Evolutionary conservation across 2,797 vertebrate genomes (phyloP).

Genomic region (Cheirogaleus major): DNA sequence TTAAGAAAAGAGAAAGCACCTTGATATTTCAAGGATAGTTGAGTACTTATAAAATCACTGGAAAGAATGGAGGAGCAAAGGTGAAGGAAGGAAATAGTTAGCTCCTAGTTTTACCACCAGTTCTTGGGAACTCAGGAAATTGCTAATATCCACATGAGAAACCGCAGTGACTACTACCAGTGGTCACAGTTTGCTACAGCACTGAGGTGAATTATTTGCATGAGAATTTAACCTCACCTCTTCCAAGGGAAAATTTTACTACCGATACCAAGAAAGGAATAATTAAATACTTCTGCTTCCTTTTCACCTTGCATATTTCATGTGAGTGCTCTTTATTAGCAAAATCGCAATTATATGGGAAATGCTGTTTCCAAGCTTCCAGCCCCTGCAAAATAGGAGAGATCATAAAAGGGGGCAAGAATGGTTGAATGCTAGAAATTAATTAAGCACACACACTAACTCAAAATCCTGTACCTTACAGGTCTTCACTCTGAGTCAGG

Average conservation of each 20-base stretch:
- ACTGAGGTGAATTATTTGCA: neutral
- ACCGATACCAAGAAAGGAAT: neutral
- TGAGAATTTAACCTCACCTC: neutral
- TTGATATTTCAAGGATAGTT: neutral
- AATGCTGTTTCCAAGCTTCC: neutral
- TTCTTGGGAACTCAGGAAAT: neutral
- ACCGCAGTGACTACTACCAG: neutral
- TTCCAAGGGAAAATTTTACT: neutral
- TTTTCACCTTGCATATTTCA: neutral
- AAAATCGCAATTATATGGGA: neutral
- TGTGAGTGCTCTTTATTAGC: neutral
- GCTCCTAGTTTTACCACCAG: neutral
- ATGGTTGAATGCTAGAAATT: neutral
- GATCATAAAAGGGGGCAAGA: neutral
- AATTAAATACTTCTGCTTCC: neutral
- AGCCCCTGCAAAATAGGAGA: neutral
- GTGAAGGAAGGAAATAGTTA: neutral
- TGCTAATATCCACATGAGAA: neutral
- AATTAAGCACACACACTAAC: neutral
- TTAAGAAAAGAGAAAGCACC: neutral
- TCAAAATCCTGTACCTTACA: neutral
- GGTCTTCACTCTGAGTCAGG: neutral
- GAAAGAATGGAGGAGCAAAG: neutral
- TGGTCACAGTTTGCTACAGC: neutral
- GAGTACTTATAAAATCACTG: neutral